phyloP scores from a whole-genome alignment of 1,140 invertebrate genomes.

The Steinernema feltiae region DNA sequence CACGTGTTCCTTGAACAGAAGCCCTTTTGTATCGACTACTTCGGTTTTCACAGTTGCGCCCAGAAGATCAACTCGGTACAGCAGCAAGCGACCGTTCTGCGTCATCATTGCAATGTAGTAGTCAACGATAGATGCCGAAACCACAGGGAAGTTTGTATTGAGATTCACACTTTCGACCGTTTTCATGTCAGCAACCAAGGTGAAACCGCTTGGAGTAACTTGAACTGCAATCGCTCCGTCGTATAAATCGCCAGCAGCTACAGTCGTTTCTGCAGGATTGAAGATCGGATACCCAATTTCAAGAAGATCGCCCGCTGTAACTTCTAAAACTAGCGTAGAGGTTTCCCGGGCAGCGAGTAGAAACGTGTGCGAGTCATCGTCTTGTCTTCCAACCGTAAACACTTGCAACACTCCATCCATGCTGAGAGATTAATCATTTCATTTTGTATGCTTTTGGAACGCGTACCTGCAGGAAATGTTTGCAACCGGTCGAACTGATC shows the following conservation, averaged over 20 bases:
- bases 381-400: conserved; percentile 45
- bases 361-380: conserved; percentile 35
- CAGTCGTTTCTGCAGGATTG: conserved; percentile 77
- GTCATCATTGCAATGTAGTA: conserved; percentile 76
- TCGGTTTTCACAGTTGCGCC: conserved; percentile 5
- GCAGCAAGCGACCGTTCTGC: conserved; percentile 48
- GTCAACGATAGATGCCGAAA: conserved; percentile 78
- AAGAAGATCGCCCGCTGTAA: conserved; percentile 72
- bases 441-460: conserved; percentile 73
- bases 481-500: conserved; percentile 59
- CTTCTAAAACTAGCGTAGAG: conserved; percentile 47
- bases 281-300: conserved; percentile 92
- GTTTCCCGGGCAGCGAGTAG: conserved; percentile 47
- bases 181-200: conserved; percentile 33
- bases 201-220: conserved; percentile 45
- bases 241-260: conserved; percentile 89
- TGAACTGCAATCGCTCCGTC: conserved; percentile 75
- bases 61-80: conserved; percentile 39
- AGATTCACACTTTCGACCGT: conserved; percentile 32
- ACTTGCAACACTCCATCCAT: conserved; percentile 49
- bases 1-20: background rate
- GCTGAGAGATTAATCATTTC: conserved; percentile 31
- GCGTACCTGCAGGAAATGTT: conserved; percentile 58
- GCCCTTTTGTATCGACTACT: background rate
- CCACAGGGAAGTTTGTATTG: conserved; percentile 65